A percentile compares a stretch with the other conserved stretches of the same genome.
phyloP scores from a whole-genome alignment of 2,888 invertebrate species.

The Yponomeuta malinellus region DNA sequence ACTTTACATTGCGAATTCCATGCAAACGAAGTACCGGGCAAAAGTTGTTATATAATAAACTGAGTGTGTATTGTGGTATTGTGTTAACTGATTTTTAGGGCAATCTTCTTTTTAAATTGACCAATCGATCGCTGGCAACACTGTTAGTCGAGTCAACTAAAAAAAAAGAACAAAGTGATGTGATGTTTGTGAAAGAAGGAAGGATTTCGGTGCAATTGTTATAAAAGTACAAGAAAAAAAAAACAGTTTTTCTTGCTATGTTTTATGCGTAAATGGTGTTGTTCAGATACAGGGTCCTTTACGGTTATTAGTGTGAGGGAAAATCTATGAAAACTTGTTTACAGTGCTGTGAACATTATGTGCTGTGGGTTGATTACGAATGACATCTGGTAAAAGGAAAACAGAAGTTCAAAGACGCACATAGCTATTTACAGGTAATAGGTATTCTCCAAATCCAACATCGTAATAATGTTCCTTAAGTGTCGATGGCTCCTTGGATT shows the following conservation, averaged over 20 bases:
- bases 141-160: neutral
- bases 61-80: no score
- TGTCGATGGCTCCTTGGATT: slow-evolving; percentile 16
- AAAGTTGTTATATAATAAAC: no score
- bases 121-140: neutral
- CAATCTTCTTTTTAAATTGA: no score
- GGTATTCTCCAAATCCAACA: slow-evolving; percentile 17
- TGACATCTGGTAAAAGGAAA: slow-evolving; percentile 66
- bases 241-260: slow-evolving; percentile 8
- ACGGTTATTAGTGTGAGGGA: slow-evolving; percentile 6
- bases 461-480: slow-evolving; percentile 1
- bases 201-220: neutral
- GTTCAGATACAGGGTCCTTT: neutral
- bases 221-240: slow-evolving; percentile 10
- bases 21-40: no score
- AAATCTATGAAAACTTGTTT: slow-evolving; percentile 31
- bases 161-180: slow-evolving; percentile 7
- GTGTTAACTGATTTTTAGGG: no score
- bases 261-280: neutral
- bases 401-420: slow-evolving; percentile 42
- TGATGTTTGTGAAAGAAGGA: slow-evolving; percentile 1
- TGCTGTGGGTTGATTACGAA: slow-evolving; percentile 66
- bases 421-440: slow-evolving; percentile 39
- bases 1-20: no score
- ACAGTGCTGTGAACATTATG: slow-evolving; percentile 48